Evolutionary conservation across 2,797 vertebrate species (phyloP).

Genomic region (Nannoperca obscura): DNA sequence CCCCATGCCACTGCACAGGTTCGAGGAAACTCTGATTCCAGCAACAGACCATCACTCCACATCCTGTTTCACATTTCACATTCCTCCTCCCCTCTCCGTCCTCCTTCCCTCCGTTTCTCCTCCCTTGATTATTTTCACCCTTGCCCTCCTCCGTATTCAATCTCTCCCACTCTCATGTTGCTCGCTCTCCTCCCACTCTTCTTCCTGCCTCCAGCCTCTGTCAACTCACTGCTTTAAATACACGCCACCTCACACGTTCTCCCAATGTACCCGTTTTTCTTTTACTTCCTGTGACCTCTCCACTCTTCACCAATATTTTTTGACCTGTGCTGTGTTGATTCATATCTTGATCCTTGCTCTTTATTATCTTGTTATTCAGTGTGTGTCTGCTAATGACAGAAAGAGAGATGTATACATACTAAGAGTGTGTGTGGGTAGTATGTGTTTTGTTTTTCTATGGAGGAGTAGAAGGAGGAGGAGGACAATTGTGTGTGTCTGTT

Average conservation of each 20-base stretch:
- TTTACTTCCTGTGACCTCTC: conserved; percentile 36
- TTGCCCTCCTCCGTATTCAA: conserved; percentile 74
- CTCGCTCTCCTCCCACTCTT: conserved; percentile 73
- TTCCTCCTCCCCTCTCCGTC: conserved; percentile 13
- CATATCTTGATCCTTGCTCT: conserved; percentile 5
- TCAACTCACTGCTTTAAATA: conserved; percentile 71
- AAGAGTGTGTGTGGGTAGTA: conserved; percentile 51
- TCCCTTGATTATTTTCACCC: conserved; percentile 75
- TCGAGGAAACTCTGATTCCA: conserved; percentile 61
- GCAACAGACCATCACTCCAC: conserved; percentile 22
- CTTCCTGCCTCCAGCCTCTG: conserved; percentile 68
- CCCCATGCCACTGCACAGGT: conserved; percentile 53
- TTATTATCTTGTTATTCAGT: conserved; percentile 7
- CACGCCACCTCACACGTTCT: conserved; percentile 50
- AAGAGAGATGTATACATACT: conserved; percentile 25
- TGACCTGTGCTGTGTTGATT: conserved; percentile 31
- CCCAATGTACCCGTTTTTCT: conserved; percentile 39
- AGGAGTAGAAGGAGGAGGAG: conserved; percentile 44
- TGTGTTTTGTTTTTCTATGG: conserved; percentile 57
- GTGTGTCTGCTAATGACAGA: conserved; percentile 38
- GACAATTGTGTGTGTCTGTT: conserved; percentile 36
- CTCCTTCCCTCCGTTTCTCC: conserved; percentile 54
- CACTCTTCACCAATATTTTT: conserved; percentile 7
- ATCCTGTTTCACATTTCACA: conserved; percentile 43
- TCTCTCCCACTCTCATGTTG: conserved; percentile 68